Conservation (phyloP, 2,888 invertebrate species). For the Margaritifera margaritifera region DNA sequence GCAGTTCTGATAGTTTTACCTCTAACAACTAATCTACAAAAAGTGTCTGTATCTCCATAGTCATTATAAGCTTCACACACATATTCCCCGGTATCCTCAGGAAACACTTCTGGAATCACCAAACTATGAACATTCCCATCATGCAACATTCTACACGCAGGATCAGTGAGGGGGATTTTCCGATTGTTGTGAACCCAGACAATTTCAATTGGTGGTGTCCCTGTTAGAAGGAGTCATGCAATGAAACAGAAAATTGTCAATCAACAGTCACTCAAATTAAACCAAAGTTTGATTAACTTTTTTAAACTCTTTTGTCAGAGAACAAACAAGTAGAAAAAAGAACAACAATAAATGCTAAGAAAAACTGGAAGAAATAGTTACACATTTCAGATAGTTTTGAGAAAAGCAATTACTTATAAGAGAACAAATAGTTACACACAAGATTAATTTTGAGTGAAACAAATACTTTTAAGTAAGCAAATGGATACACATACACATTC, state of each 20-base stretch:
- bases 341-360: too few relatives aligned
- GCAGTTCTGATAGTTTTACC: conserved; percentile 38
- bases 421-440: too few relatives aligned
- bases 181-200: conserved; percentile 81
- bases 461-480: too few relatives aligned
- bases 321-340: too few relatives aligned
- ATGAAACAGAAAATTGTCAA: conserved; percentile 2
- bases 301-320: too few relatives aligned
- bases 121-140: conserved; percentile 77
- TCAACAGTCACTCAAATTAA: background rate
- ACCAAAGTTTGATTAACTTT: too few relatives aligned
- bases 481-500: too few relatives aligned
- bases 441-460: background rate
- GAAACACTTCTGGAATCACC: conserved; percentile 74
- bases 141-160: conserved; percentile 77
- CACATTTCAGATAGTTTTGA: too few relatives aligned
- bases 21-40: conserved; percentile 57
- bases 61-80: conserved; percentile 67
- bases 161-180: conserved; percentile 77
- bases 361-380: too few relatives aligned
- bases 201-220: conserved; percentile 78
- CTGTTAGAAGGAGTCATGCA: conserved; percentile 57
- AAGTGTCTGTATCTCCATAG: conserved; percentile 66
- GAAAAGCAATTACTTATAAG: too few relatives aligned
- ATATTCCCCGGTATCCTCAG: conserved; percentile 63